These are phyloP conservation scores for Amphibalanus amphitrite DNA, from an alignment of 1,140 invertebrate genomes.

Conservation along the genomic window DNA sequence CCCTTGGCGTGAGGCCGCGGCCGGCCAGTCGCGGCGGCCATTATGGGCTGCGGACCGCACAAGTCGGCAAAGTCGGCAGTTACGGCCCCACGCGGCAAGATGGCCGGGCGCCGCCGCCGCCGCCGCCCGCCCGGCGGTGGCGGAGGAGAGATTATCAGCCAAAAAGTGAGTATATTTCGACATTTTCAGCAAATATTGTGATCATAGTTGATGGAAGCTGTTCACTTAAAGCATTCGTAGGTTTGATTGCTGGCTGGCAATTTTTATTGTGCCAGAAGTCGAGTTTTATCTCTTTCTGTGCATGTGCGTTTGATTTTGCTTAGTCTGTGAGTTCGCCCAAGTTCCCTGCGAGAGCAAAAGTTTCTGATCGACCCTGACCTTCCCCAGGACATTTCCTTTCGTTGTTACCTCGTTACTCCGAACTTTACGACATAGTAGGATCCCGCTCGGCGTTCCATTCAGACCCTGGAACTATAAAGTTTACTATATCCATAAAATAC, in stretches of 20 bases:
- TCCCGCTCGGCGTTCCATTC: background rate
- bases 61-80: conserved; percentile 1
- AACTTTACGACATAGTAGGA: background rate
- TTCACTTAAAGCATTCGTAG: too few relatives aligned
- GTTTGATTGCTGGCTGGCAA: too few relatives aligned
- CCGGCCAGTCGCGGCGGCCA: background rate
- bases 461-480: background rate
- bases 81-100: background rate
- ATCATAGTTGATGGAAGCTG: too few relatives aligned
- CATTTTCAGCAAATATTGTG: too few relatives aligned
- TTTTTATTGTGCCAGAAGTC: too few relatives aligned
- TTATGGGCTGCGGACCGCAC: background rate
- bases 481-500: conserved; percentile 1
- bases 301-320: background rate
- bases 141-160: too few relatives aligned
- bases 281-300: background rate
- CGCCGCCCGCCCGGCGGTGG: too few relatives aligned
- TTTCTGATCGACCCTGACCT: background rate
- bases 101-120: background rate
- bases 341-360: background rate
- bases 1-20: too few relatives aligned
- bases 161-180: too few relatives aligned
- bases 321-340: background rate
- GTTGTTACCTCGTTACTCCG: background rate
- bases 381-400: background rate